Base-by-base conservation (phyloP, 2,797 vertebrate species). In the Cyclopterus lumpus region DNA sequence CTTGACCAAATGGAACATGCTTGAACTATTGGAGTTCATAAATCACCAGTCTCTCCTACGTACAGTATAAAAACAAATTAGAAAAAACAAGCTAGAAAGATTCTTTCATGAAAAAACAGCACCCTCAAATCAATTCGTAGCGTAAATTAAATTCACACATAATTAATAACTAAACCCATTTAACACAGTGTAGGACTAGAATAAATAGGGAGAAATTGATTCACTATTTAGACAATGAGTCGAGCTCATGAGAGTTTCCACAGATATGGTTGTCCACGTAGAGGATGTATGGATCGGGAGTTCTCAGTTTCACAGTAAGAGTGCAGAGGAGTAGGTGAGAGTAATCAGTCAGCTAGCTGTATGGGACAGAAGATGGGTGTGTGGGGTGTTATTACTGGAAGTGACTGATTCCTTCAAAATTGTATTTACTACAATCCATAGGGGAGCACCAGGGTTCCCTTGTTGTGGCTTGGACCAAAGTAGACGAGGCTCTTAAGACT, bases 401-500 rank as follows among this genome's bases (percentile, higher is more conserved):
- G 82, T 83, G 74, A 87, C 79, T 64, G 86, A 88, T 89, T 89
- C 87, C 86, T 89, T 88, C 76, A 48, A 75, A 76, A 53, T 89
- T 65, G 67, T 15, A 84, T 86, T 86, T 46, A 89, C 76, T 80
- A 78, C 84, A 84, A 89, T 92, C 88, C 90, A 89, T 46, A 83
- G 77, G 89, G 77, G 81, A 38, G 44, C 81, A 86, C 73, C 73
- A 44, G 62, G 64, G 62, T 72, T 88, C 71, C 79, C 76, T 71
- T 85, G 51, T 60, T 75, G 80, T 73, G 44, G 80, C 68, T 81
- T 53, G 58, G 55, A 62, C 62, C 63, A 62, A 22, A 73, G 67
- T 53, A 70, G 71, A 71, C 76, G 42, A 59, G 16, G 48, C 63
- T 58, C 84, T 92, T 95, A 99, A 71, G 97, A 99, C 89, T 97